Evolutionary conservation across 2,888 invertebrate genomes (phyloP).

Genomic region (Crematogaster levior): DNA sequence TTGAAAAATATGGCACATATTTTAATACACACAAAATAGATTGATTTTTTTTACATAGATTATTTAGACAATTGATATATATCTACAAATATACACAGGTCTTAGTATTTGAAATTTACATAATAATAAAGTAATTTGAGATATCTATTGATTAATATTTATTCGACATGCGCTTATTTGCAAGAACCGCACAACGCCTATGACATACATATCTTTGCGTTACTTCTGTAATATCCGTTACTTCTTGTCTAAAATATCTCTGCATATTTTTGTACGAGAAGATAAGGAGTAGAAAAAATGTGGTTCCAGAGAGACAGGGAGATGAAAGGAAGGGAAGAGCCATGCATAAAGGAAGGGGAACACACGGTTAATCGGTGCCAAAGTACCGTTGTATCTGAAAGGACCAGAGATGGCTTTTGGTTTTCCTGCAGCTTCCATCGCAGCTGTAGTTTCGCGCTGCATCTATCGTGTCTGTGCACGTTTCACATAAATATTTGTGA

Average conservation of each 20-base stretch:
- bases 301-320: slow-evolving; percentile 57
- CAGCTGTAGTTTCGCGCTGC: slow-evolving; percentile 60
- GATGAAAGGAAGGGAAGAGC: slow-evolving; percentile 52
- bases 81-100: not conserved
- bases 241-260: slow-evolving; percentile 2
- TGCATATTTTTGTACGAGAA: slow-evolving; percentile 35
- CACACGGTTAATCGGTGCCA: slow-evolving; percentile 85
- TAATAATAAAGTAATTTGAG: not conserved
- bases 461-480: slow-evolving; percentile 17
- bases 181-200: not conserved
- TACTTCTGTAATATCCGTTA: not conserved
- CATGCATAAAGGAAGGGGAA: slow-evolving; percentile 64
- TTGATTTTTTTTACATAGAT: not conserved
- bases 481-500: slow-evolving; percentile 37
- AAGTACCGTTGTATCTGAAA: slow-evolving; percentile 87
- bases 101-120: not conserved
- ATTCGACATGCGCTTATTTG: not conserved
- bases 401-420: slow-evolving; percentile 82
- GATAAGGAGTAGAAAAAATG: slow-evolving; percentile 42
- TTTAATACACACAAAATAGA: too few species aligned
- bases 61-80: not conserved
- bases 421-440: slow-evolving; percentile 74
- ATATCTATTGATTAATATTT: not conserved
- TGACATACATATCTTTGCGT: not conserved
- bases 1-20: too few species aligned